Evolutionary conservation across 2,888 invertebrate genomes (phyloP).

Genomic region (Noctua pronuba): DNA sequence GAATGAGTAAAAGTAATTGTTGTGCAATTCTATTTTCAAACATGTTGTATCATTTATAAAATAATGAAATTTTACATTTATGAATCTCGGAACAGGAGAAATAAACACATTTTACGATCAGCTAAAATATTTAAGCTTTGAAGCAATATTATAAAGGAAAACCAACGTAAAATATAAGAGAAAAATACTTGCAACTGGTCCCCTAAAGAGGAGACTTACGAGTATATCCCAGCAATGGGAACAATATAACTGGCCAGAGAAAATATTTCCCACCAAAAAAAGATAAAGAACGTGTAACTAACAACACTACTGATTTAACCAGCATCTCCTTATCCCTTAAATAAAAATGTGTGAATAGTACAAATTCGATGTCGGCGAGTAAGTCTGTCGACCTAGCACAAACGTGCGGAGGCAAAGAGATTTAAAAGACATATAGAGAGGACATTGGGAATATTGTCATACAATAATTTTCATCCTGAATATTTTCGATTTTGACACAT

Average conservation of each 20-base stretch:
- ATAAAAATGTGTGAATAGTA: constrained; percentile 33
- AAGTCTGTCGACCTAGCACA: not conserved
- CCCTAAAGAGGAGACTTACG: not conserved
- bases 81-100: not conserved
- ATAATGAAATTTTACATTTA: not conserved
- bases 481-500: no score
- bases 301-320: not conserved
- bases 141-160: not conserved
- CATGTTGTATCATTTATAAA: not conserved
- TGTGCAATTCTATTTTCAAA: not conserved
- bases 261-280: not conserved
- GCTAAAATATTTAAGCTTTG: not conserved
- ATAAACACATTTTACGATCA: not conserved
- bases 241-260: not conserved
- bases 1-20: not conserved
- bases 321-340: not conserved
- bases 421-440: no score
- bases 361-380: constrained; percentile 32
- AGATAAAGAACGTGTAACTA: not conserved
- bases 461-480: no score
- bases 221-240: not conserved
- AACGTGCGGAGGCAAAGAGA: not conserved
- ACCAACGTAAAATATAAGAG: not conserved
- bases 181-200: not conserved
- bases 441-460: no score